Evolutionary conservation across 2,113 vertebrate genomes (phyloP), one percentile per base, ranked within the genome.

Genomic region (Hymenochirus boettgeri): DNA sequence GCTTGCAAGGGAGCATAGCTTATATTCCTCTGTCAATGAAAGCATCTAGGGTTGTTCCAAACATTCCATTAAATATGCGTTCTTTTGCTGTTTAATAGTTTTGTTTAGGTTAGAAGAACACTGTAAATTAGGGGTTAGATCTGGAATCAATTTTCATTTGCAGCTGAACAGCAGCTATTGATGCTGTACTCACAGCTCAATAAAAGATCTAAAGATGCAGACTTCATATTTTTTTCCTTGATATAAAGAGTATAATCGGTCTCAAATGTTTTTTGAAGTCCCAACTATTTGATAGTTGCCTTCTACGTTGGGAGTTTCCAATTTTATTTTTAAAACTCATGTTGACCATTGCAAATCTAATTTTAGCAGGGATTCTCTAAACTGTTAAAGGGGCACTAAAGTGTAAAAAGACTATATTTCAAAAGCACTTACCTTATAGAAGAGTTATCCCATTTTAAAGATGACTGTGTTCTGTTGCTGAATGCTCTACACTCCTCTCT

Each of bases 141-240:
- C 79, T 84, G 80, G 78, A 87, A 86, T 87, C 85, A 85, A 85
- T 88, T 86, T 86, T 80, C 80, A 83, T 87, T 86, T 87, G 81
- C 71, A 84, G 75, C 77, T 82, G 76, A 87, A 80, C 73, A 81
- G 74, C 80, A 73, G 80, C 79, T 85, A 85, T 86, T 86, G 85
- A 87, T 84, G 80, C 75, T 76, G 65, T 9, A 7, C 79, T 88
- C 76, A 57, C 73, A 75, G 75, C 72, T 85, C 82, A 83, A 83
- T 83, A 80, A 80, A 79, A 82, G 82, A 85, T 85, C 80, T 84
- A 54, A 85, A 81, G 81, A 59, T 67, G 59, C 29, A 59, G 64
- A 67, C 64, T 35, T 66, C 53, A 65, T 66, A 45, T 48, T 50
- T 58, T 53, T 53, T 50, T 58, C 47, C 51, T 67, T 83, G 79